phyloP scores from a whole-genome alignment of 2,888 invertebrate species.

The Panorpa germanica region DNA sequence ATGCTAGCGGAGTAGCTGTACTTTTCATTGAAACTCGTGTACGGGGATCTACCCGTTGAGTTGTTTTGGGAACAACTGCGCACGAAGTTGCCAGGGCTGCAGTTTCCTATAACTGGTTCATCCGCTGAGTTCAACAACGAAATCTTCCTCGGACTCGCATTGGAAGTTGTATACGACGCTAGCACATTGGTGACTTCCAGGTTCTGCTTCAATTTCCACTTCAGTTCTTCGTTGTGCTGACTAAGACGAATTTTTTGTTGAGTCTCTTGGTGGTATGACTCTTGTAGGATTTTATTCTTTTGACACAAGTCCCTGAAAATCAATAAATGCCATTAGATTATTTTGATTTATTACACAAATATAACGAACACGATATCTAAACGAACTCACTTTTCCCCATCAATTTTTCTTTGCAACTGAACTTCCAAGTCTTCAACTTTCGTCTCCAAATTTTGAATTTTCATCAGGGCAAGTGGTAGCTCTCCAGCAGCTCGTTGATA shows the following conservation, averaged over 20 bases:
- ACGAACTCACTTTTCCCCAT: conserved; percentile 46
- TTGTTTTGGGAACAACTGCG: too few species aligned
- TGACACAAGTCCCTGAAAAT: conserved; percentile 36
- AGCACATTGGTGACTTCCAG: too few species aligned
- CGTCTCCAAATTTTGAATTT: conserved; percentile 57
- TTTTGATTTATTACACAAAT: conserved; percentile 6
- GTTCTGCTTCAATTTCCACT: conserved; percentile 71
- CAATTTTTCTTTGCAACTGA: conserved; percentile 46
- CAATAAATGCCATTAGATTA: conserved; percentile 8
- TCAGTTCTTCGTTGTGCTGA: conserved; percentile 73
- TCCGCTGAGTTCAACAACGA: too few species aligned
- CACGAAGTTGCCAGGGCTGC: too few species aligned
- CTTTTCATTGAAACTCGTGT: too few species aligned
- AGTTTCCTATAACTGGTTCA: too few species aligned
- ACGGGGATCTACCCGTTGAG: too few species aligned
- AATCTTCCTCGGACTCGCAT: too few species aligned
- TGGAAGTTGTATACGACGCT: too few species aligned
- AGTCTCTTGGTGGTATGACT: conserved; percentile 53
- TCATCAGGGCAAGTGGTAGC: conserved; percentile 49
- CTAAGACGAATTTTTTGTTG: conserved; percentile 60
- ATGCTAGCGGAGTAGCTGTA: too few species aligned
- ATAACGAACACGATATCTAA: conserved; percentile 4
- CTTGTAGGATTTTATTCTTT: conserved; percentile 54
- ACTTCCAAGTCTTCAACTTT: conserved; percentile 72
- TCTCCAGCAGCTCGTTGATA: conserved; percentile 54